A percentile compares a stretch with the other conserved stretches of the same genome.
Conservation (phyloP, 2,113 vertebrate species). For the Phaethon lepturus region DNA sequence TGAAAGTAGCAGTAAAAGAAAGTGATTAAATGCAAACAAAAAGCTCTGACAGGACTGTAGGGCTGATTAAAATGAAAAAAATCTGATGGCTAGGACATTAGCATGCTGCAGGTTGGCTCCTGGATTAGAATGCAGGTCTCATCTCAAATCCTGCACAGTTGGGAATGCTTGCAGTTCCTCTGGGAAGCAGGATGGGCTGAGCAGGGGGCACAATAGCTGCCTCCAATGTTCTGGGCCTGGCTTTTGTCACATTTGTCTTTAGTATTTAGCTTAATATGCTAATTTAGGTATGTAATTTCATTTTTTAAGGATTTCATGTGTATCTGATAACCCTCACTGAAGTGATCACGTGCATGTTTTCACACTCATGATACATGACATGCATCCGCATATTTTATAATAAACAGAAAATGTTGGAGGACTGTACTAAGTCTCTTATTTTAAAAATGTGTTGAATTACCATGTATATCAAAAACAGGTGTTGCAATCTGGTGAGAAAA, state of each 20-base stretch:
- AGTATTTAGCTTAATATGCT: background rate
- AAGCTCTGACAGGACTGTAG: background rate
- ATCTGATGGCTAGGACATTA: background rate
- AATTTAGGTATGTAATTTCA: background rate
- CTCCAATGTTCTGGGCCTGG: background rate
- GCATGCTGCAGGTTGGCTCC: background rate
- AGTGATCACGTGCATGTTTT: background rate
- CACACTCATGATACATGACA: background rate
- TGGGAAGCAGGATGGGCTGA: background rate
- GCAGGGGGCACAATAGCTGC: background rate
- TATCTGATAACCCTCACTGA: background rate
- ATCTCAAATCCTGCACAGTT: background rate
- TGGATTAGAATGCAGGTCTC: background rate
- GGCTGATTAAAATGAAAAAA: background rate
- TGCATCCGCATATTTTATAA: background rate
- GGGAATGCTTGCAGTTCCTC: background rate
- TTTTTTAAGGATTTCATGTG: background rate
- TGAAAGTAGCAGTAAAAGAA: background rate
- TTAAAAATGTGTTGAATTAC: background rate
- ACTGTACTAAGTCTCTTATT: background rate
- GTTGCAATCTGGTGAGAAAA: background rate
- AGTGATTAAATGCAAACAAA: background rate
- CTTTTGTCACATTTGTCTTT: background rate
- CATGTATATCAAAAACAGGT: background rate
- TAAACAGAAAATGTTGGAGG: background rate